These are phyloP conservation scores for Cyanocitta stelleri DNA, from an alignment of 2,113 vertebrate species.

Conservation along the genomic window DNA sequence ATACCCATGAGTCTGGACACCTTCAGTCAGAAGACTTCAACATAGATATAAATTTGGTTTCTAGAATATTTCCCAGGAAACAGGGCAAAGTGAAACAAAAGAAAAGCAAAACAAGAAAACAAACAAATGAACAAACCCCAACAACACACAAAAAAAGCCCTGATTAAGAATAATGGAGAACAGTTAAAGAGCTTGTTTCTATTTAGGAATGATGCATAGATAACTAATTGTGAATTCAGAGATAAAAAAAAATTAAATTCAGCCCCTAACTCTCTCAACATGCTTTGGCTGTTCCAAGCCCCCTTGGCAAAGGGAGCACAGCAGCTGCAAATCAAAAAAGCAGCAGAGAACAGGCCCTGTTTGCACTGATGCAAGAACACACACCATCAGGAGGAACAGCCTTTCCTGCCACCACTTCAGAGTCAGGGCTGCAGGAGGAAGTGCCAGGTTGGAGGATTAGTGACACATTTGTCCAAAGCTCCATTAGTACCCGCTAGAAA, in stretches of 20 bases:
- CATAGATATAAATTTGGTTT: background rate
- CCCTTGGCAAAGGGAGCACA: background rate
- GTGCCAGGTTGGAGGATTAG: background rate
- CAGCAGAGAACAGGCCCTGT: background rate
- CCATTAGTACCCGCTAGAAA: background rate
- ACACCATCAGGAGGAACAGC: background rate
- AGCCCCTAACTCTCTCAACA: background rate
- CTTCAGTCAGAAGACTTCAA: background rate
- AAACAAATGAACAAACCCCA: background rate
- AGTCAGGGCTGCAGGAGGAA: background rate
- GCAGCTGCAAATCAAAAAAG: background rate
- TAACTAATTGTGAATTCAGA: background rate
- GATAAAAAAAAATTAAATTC: background rate
- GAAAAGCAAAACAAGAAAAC: background rate
- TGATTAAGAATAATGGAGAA: background rate
- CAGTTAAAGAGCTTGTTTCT: background rate
- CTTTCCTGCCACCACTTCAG: background rate
- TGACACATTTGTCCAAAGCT: background rate
- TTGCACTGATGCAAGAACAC: fast-evolving
- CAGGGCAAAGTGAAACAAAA: background rate
- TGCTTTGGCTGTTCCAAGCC: background rate
- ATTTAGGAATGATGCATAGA: background rate
- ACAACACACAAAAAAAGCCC: no score
- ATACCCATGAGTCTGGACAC: fast-evolving
- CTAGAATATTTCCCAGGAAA: background rate